Conservation (phyloP, 2,888 invertebrate genomes). For the Zaprionus bogoriensis region DNA sequence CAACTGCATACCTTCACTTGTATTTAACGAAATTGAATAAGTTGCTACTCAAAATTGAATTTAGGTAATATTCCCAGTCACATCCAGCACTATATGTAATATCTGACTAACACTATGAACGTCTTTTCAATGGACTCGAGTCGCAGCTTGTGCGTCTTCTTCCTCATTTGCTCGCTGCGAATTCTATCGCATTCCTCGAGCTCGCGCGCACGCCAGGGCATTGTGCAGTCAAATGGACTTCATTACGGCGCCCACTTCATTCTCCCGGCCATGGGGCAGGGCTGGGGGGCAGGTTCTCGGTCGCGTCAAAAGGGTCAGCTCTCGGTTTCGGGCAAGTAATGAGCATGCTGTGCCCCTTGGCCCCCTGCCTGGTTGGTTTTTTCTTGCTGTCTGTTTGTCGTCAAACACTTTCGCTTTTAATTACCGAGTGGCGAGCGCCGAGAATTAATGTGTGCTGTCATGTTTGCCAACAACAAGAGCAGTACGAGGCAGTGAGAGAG, state of each 20-base stretch:
- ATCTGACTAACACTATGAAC: too few species aligned
- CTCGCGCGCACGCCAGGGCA: slow-evolving; percentile 24
- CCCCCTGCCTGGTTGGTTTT: neutral
- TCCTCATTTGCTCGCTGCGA: neutral
- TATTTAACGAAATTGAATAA: too few species aligned
- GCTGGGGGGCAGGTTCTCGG: neutral
- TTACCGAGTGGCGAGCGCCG: slow-evolving; percentile 54
- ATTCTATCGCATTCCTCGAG: neutral
- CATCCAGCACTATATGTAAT: too few species aligned
- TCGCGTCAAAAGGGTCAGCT: slow-evolving; percentile 44
- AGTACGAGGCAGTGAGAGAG: slow-evolving; percentile 9
- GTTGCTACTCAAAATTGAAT: too few species aligned
- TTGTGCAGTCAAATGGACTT: slow-evolving; percentile 33
- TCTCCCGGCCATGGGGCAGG: slow-evolving; percentile 28
- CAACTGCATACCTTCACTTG: too few species aligned
- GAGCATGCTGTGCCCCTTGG: slow-evolving; percentile 7
- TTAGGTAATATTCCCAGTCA: too few species aligned
- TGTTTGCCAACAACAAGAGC: slow-evolving; percentile 51
- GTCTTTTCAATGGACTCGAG: neutral
- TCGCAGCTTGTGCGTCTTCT: neutral
- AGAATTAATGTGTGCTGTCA: slow-evolving; percentile 76
- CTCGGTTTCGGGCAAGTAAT: neutral
- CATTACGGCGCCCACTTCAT: slow-evolving; percentile 5
- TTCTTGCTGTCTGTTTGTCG: slow-evolving; percentile 20
- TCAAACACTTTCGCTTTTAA: slow-evolving; percentile 77